Percentiles rank a stretch among this genome's conserved stretches.
Conservation (phyloP, 1,140 invertebrate species). For the Drosophila melanogaster region DNA sequence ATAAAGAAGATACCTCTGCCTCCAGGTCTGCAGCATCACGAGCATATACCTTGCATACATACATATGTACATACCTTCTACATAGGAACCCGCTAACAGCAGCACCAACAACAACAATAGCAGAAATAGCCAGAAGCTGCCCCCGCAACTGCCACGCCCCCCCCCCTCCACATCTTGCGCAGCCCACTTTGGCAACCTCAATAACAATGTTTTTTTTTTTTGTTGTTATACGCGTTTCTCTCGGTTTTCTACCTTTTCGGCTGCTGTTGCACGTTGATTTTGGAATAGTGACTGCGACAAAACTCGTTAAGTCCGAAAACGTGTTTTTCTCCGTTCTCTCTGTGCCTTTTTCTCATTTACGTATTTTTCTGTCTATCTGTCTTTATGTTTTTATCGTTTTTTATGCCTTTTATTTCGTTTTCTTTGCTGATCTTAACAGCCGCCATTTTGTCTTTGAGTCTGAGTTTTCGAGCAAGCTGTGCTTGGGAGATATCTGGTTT, state of each 20-base stretch:
- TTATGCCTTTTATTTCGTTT: constrained; percentile 24
- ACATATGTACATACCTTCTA: neutral
- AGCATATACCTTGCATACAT: neutral
- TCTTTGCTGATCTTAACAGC: constrained; percentile 55
- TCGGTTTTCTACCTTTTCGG: constrained; percentile 57
- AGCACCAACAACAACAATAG: neutral
- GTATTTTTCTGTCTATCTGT: constrained; percentile 18
- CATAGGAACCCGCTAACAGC: constrained; percentile 7
- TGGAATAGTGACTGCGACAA: constrained; percentile 36
- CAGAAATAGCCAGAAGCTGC: neutral
- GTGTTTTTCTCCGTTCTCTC: constrained; percentile 59
- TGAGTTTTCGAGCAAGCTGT: constrained; percentile 12
- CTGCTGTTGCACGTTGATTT: constrained; percentile 69
- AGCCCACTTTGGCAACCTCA: constrained; percentile 56
- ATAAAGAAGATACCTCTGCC: constrained; percentile 20
- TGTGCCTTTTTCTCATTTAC: constrained; percentile 37
- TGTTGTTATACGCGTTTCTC: constrained; percentile 52
- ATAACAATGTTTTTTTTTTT: constrained; percentile 66
- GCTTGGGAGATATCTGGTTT: constrained; percentile 63
- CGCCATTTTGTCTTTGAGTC: constrained; percentile 65
- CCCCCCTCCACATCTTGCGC: neutral
- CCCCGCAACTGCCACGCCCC: constrained; percentile 3
- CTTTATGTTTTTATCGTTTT: constrained; percentile 13
- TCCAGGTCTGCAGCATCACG: constrained; percentile 42
- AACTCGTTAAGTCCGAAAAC: constrained; percentile 74